Conservation (phyloP, 2,888 invertebrate species). For the Callyntrura guangdongensis region DNA sequence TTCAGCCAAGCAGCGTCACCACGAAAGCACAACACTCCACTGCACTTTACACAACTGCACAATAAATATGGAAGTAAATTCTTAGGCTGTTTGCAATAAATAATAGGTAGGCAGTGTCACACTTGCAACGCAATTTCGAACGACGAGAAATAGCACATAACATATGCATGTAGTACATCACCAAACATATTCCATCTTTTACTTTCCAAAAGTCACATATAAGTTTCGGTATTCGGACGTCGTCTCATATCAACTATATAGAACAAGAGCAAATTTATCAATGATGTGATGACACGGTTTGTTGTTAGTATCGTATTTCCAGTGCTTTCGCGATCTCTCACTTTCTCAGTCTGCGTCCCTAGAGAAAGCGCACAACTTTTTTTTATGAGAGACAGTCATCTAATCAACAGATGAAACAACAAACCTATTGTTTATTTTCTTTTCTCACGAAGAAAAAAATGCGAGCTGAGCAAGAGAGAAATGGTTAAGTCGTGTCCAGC, state of each 20-base stretch:
- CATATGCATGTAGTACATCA: too few species aligned
- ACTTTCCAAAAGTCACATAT: too few species aligned
- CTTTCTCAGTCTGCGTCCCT: neutral
- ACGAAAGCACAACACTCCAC: neutral
- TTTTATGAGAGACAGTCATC: slow-evolving; percentile 22
- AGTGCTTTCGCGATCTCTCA: too few species aligned
- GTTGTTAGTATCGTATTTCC: neutral
- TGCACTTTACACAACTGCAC: too few species aligned
- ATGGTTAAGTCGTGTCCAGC: slow-evolving; percentile 9
- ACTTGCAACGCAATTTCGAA: too few species aligned
- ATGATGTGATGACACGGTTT: too few species aligned
- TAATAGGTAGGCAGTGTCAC: too few species aligned
- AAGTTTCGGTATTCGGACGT: too few species aligned
- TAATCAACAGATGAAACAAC: slow-evolving; percentile 58
- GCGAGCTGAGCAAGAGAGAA: neutral
- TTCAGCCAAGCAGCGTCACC: too few species aligned
- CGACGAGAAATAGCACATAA: too few species aligned
- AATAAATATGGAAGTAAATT: too few species aligned
- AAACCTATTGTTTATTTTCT: slow-evolving; percentile 29
- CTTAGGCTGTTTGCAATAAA: too few species aligned
- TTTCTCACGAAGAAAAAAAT: slow-evolving; percentile 9
- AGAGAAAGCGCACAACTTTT: neutral
- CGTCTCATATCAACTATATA: neutral
- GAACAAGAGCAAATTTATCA: neutral
- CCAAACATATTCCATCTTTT: neutral